Base-by-base conservation (phyloP, 2,113 vertebrate species). In the Tupaia tana region DNA sequence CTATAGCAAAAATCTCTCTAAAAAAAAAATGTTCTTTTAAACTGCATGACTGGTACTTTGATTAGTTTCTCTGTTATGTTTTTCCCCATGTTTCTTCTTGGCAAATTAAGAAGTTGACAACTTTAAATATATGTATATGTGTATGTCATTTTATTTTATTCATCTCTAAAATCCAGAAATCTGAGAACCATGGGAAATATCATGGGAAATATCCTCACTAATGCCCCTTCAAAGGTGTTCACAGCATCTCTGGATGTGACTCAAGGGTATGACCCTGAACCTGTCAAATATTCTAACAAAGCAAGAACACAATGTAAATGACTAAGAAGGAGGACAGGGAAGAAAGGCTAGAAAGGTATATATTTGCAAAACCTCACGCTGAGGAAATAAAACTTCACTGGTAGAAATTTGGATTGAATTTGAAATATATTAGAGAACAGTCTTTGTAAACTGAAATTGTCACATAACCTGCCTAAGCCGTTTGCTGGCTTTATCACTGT, bases 11-110 rank as follows among this genome's bases (percentile, higher is more conserved):
- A 43, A 43, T 43, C 43, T 43, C 43, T 43, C 43, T 43, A 43
- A 43, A 43, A 43, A 43, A 43, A 86, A 83, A 89, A 78, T 84
- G 13, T 91, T 75, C 58, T 93, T 20, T 73, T 87, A 12, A 96
- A 61, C 34, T 88, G 1, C 29, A 90, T 67, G 7, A 86, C 89
- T 86, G 20, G 25, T 73, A 86, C 4, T 34, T 80, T 90, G 31
- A 34, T 79, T 91, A 75, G 6, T 56, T 91, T 75, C 18, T 54
- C 58, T 95, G n/a, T 89, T 89, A 43, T 78, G 94, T 91, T 87
- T 80, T 75, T 16, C 74, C 31, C 89, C 22, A 67, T 0, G 6
- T 84, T 24, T 93, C 96, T 83, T 93, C 59, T 79, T 95, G 66
- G 31, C 8, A 96, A 94, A 96, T 92, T 85, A 73, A 94, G 25